Evolutionary conservation across 2,888 invertebrate species (phyloP).

Genomic region (Metellina segmentata): DNA sequence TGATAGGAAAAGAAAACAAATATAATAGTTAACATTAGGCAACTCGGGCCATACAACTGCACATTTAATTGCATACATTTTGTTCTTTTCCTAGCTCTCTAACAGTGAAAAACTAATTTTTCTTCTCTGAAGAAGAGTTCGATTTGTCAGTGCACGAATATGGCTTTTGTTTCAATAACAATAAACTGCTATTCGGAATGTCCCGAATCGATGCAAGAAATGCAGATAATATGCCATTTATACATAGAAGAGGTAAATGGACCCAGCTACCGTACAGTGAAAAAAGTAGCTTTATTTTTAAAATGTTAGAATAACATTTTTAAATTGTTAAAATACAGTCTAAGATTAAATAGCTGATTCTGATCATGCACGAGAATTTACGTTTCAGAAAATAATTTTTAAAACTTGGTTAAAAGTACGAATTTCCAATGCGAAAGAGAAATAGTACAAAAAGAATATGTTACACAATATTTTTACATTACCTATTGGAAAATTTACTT

Average conservation of each 20-base stretch:
- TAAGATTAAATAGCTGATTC: background rate
- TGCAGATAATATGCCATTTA: constrained; percentile 12
- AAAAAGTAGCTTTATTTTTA: constrained; percentile 23
- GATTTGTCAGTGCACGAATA: constrained; percentile 71
- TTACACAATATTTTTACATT: background rate
- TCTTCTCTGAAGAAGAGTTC: constrained; percentile 31
- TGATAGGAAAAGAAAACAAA: constrained; percentile 59
- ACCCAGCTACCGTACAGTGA: constrained; percentile 21
- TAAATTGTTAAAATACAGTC: background rate
- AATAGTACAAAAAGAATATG: background rate
- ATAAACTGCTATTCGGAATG: constrained; percentile 7
- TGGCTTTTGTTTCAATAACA: constrained; percentile 33
- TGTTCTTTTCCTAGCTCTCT: constrained; percentile 34
- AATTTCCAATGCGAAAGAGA: background rate
- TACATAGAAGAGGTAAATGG: constrained; percentile 39
- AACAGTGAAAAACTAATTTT: constrained; percentile 69
- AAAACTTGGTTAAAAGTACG: background rate
- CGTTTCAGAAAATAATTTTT: background rate
- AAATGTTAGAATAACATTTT: background rate
- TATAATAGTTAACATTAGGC: constrained; percentile 46
- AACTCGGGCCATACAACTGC: constrained; percentile 41
- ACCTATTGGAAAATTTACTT: background rate
- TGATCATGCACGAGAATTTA: background rate
- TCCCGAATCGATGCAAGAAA: constrained; percentile 7
- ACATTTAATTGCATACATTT: constrained; percentile 40